Evolutionary conservation across 1,140 invertebrate genomes (phyloP).

Genomic region (Drosophila bocki): DNA sequence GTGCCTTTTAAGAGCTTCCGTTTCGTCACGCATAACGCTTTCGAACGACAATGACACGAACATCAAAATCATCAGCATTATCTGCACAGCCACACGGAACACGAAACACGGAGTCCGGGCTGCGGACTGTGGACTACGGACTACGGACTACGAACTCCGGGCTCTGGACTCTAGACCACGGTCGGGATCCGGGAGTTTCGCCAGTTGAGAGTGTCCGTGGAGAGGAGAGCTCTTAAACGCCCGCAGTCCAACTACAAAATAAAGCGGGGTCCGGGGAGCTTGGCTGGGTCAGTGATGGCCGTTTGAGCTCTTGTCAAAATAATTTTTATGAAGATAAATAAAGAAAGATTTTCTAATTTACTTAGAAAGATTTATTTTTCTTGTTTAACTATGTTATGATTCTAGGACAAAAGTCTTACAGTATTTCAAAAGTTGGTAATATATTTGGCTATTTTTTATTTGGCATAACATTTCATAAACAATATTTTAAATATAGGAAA

Average conservation of each 20-base stretch:
- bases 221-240: constrained; percentile 23
- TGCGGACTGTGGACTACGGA: neutral
- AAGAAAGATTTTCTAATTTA: neutral
- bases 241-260: constrained; percentile 58
- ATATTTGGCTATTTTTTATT: too few relatives aligned
- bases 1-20: constrained; percentile 75
- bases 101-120: constrained; percentile 22
- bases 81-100: constrained; percentile 53
- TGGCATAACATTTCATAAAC: too few relatives aligned
- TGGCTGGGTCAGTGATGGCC: constrained; percentile 21
- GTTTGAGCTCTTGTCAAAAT: neutral
- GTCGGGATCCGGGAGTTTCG: constrained; percentile 7
- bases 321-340: neutral
- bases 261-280: constrained; percentile 2
- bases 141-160: neutral
- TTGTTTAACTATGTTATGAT: neutral
- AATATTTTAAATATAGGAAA: too few relatives aligned
- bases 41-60: constrained; percentile 70
- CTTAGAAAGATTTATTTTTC: neutral
- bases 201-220: constrained; percentile 34
- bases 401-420: too few relatives aligned
- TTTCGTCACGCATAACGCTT: constrained; percentile 79
- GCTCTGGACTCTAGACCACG: constrained; percentile 6
- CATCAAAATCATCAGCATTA: constrained; percentile 80
- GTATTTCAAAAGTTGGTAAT: too few relatives aligned